Conservation (phyloP, 1,140 invertebrate genomes). For the Halesus radiatus region DNA sequence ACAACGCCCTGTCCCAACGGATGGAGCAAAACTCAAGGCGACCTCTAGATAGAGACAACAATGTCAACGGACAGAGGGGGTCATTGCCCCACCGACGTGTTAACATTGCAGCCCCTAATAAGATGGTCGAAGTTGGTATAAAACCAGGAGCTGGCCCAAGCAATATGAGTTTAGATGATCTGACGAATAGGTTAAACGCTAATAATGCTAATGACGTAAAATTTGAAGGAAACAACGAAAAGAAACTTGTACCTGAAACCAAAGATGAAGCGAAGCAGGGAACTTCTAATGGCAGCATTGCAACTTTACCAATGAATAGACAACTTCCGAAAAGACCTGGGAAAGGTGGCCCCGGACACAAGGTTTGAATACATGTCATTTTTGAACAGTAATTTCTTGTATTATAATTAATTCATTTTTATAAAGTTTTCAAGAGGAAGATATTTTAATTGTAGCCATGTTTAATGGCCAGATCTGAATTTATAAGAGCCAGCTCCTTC, state of each 20-base stretch:
- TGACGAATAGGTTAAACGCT: constrained; percentile 39
- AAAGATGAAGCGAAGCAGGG: constrained; percentile 27
- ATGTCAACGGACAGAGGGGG: constrained; percentile 80
- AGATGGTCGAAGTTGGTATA: constrained; percentile 38
- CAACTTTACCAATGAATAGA: constrained; percentile 21
- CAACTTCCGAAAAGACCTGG: constrained; percentile 28
- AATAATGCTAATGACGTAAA: constrained; percentile 34
- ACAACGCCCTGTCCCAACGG: constrained; percentile 63
- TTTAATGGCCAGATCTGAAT: too few relatives aligned
- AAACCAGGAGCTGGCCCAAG: constrained; percentile 42
- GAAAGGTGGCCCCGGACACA: constrained; percentile 31
- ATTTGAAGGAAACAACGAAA: neutral
- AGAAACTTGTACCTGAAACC: neutral
- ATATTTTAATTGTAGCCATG: too few relatives aligned
- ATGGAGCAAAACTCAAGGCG: constrained; percentile 66
- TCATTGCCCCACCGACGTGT: constrained; percentile 66
- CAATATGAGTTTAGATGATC: constrained; percentile 15
- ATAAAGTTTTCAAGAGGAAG: too few relatives aligned
- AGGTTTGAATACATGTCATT: constrained; percentile 35
- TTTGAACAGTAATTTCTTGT: neutral
- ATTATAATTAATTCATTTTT: too few relatives aligned
- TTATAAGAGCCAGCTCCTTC: too few relatives aligned
- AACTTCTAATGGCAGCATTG: constrained; percentile 32
- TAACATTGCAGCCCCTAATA: constrained; percentile 58
- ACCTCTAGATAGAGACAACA: constrained; percentile 76